A percentile compares a stretch with the other conserved stretches of the same genome.
Conservation (phyloP, 2,113 vertebrate species). For the Psettodes erumei region DNA sequence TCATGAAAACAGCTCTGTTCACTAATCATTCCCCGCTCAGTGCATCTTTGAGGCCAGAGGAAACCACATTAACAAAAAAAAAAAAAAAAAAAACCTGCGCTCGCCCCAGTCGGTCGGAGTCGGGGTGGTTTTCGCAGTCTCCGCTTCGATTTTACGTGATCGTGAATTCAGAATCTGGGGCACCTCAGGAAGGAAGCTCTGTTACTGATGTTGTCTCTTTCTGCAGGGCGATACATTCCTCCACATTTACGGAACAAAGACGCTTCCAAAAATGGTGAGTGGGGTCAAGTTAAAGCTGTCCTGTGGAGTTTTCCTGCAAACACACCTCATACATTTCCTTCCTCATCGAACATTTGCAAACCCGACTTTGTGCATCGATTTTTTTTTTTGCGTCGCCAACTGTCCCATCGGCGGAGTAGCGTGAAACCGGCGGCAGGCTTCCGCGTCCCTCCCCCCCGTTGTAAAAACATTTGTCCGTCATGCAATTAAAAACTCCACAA, state of each 20-base stretch:
- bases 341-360: not conserved
- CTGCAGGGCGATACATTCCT: conserved; percentile 93
- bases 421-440: not conserved
- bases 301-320: conserved; percentile 39
- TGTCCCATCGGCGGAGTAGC: not conserved
- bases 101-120: not conserved
- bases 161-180: not conserved
- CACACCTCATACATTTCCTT: not conserved
- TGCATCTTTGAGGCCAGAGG: not conserved
- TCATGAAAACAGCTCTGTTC: not conserved
- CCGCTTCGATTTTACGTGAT: not conserved
- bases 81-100: too few species aligned
- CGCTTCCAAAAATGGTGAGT: conserved; percentile 90
- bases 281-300: conserved; percentile 37
- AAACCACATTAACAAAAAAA: too few species aligned
- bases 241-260: conserved; percentile 96
- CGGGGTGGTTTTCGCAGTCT: not conserved
- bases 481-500: conserved; percentile 25
- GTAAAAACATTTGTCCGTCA: not conserved
- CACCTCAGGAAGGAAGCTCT: not conserved
- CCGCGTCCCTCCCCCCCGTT: too few species aligned
- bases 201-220: conserved; percentile 41
- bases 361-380: not conserved
- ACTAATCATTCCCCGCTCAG: not conserved
- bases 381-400: too few species aligned